Base-by-base conservation (phyloP, 2,888 invertebrate genomes). In the Maniola hyperantus region DNA sequence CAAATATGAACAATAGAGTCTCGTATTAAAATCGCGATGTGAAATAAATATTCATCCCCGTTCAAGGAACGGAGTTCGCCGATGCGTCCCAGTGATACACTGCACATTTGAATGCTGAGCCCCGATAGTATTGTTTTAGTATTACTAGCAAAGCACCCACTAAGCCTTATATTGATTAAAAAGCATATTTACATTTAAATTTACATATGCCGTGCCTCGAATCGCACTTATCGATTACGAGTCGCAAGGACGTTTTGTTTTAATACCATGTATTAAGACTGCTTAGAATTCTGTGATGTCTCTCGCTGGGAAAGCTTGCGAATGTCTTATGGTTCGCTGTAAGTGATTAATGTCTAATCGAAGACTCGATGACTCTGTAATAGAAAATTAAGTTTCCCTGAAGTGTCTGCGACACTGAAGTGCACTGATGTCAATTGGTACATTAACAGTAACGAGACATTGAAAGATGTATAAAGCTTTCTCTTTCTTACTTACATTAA, bases 201-300 rank as follows among this genome's bases (percentile, higher is more conserved):
- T 91, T 87, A 83, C 91, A 91, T 91, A 87, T 81, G 83, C 85
- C 89, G 90, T 89, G 90, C 86, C 79, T 83, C 79, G 89, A 84
- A 84, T 84, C 79, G 85, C 83, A 83, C 78, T 85, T 89, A 89
- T 89, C 89, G 88, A 89, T 88, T 86, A 78, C 78, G 81, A 80
- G 72, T 75, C 73, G 74, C 75, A 74, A 74, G 73, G 74, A 74
- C 74, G 74, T 72, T 75, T 74, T 73, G 67, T 71, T 76, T 72
- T 73, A 72, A 68, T 73, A 72, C 65, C 67, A 59, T 71, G 65
- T 67, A 69, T 71, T 64, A 68, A 61, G 64, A 42, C 69, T 68
- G 65, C 61, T 72, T 69, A 54, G 46, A 62, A 68, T 69, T 71
- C 71, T 54, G 60, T 59, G 68, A 67, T 58, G 68, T 54, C 50